A percentile compares a stretch with the other conserved stretches of the same genome.
phyloP scores from a whole-genome alignment of 2,888 invertebrate genomes.

The Lymantria dispar region DNA sequence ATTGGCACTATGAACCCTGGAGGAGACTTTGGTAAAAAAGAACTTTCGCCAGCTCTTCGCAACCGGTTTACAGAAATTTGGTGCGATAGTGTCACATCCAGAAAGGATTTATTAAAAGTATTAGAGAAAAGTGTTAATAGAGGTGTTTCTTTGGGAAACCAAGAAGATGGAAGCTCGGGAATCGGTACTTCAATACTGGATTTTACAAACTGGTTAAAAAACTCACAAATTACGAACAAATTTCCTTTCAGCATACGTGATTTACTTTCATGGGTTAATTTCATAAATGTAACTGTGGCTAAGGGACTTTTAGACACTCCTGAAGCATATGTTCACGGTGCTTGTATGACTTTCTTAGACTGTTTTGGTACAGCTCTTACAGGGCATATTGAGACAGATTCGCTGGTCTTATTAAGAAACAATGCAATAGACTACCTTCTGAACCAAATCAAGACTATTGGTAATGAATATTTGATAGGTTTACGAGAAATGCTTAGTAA shows the following conservation, averaged over 20 bases:
- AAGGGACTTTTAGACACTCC: constrained; percentile 69
- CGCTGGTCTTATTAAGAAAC: constrained; percentile 66
- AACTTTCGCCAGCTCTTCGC: constrained; percentile 97
- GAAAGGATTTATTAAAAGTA: constrained; percentile 90
- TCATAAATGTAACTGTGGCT: constrained; percentile 86
- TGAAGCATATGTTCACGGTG: constrained; percentile 94
- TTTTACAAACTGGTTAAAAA: constrained; percentile 90
- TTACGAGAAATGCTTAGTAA: constrained; percentile 54
- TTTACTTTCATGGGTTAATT: constrained; percentile 95
- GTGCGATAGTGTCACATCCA: constrained; percentile 91
- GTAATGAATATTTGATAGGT: constrained; percentile 57
- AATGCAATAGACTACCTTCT: constrained; percentile 82
- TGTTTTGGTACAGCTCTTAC: constrained; percentile 93
- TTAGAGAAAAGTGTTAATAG: constrained; percentile 88
- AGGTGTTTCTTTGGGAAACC: constrained; percentile 78
- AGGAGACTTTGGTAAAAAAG: constrained; percentile 99
- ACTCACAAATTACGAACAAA: constrained; percentile 87
- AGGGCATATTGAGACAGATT: constrained; percentile 84
- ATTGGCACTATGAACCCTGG: constrained; percentile 99
- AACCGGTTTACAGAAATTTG: constrained; percentile 99
- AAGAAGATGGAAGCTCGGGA: constrained; percentile 77
- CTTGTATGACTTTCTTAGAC: constrained; percentile 95
- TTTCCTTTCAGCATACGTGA: constrained; percentile 95
- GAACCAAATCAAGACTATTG: constrained; percentile 71
- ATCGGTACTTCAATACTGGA: constrained; percentile 89